phyloP scores from a whole-genome alignment of 2,888 invertebrate genomes.

The Parnassius orleans region DNA sequence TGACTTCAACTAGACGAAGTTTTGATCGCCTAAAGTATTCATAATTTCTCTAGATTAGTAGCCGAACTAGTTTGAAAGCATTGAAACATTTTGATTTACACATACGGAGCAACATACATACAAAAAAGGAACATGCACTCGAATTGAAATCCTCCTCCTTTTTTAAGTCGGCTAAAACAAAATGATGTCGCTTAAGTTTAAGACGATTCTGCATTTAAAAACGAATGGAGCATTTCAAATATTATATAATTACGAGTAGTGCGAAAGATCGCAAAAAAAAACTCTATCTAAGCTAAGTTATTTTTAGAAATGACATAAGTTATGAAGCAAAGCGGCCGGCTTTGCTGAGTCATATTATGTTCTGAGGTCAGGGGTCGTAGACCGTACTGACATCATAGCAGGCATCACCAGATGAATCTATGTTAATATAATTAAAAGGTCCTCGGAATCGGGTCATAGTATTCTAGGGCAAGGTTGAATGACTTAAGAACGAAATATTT shows the following conservation, averaged over 20 bases:
- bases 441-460: conserved; percentile 19
- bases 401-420: conserved; percentile 20
- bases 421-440: conserved; percentile 25
- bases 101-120: not conserved
- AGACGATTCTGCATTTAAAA: not conserved
- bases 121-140: too few relatives aligned
- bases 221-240: not conserved
- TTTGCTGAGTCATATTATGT: conserved; percentile 18
- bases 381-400: conserved; percentile 22
- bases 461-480: conserved; percentile 14
- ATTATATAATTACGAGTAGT: not conserved
- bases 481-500: not conserved
- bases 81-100: conserved; percentile 1
- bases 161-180: too few relatives aligned
- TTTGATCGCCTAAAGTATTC: too few relatives aligned
- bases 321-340: conserved; percentile 5
- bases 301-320: conserved; percentile 21
- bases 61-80: not conserved
- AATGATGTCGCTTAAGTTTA: not conserved
- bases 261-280: not conserved
- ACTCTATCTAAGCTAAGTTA: not conserved
- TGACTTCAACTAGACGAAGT: too few relatives aligned
- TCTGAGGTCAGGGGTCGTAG: conserved; percentile 18
- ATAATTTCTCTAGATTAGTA: too few relatives aligned
- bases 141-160: too few relatives aligned